Evolutionary conservation across 2,113 vertebrate genomes (phyloP).

Genomic region (Leuciscus idus): DNA sequence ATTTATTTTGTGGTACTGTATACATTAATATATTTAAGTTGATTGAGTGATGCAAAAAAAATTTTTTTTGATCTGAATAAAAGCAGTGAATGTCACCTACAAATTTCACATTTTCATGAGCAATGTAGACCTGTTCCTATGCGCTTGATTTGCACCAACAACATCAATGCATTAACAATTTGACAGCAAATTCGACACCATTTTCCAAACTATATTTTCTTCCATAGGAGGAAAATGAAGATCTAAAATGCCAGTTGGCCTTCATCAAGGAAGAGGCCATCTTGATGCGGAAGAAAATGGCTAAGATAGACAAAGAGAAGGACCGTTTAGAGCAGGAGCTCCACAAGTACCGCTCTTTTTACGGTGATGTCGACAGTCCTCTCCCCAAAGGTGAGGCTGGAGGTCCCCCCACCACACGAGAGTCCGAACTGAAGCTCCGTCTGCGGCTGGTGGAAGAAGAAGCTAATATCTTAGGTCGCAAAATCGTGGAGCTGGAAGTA

Average conservation of each 20-base stretch:
- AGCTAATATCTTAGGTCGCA: constrained; percentile 96
- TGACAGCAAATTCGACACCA: not conserved
- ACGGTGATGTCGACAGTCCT: constrained; percentile 96
- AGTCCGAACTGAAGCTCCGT: constrained; percentile 96
- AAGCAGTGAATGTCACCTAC: too few species aligned
- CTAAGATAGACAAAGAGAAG: constrained; percentile 98
- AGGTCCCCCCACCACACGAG: constrained; percentile 94
- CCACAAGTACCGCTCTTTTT: constrained; percentile 96
- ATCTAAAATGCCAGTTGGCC: constrained; percentile 95
- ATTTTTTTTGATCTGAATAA: too few species aligned
- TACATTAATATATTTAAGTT: too few species aligned
- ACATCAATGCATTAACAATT: not conserved
- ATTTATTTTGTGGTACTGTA: too few species aligned
- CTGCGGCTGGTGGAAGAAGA: constrained; percentile 96
- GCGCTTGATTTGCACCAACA: not conserved
- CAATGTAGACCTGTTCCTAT: too few species aligned
- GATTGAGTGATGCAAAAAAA: too few species aligned
- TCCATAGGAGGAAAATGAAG: constrained; percentile 92
- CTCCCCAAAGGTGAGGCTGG: constrained; percentile 96
- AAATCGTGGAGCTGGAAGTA: constrained; percentile 97
- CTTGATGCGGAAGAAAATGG: constrained; percentile 99
- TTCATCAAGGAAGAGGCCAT: constrained; percentile 96
- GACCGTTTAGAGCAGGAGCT: constrained; percentile 96
- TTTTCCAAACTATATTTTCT: not conserved
- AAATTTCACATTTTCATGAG: too few species aligned